A percentile compares a stretch with the other conserved stretches of the same genome.
phyloP scores from a whole-genome alignment of 1,140 invertebrate genomes.

The Whitmania pigra region DNA sequence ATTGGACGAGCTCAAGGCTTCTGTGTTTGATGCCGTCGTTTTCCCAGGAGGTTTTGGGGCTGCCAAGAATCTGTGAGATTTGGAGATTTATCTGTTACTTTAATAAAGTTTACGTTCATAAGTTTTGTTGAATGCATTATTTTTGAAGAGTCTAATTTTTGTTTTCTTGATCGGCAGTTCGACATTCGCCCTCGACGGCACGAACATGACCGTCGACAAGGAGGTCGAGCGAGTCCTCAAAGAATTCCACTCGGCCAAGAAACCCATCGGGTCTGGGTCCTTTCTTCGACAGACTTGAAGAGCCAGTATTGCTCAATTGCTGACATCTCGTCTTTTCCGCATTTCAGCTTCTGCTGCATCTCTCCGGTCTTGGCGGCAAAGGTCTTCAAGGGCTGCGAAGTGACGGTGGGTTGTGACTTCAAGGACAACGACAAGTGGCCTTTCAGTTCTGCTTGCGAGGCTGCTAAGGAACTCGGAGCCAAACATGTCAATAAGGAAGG shows the following conservation, averaged over 20 bases:
- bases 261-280: slow-evolving; percentile 46
- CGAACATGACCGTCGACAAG: slow-evolving; percentile 45
- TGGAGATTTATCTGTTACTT: slow-evolving; percentile 11
- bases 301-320: too few species aligned
- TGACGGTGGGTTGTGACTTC: slow-evolving; percentile 47
- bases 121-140: not conserved
- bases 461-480: slow-evolving; percentile 46
- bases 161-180: slow-evolving; percentile 40
- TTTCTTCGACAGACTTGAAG: not conserved
- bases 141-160: slow-evolving; percentile 17
- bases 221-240: slow-evolving; percentile 47
- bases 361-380: slow-evolving; percentile 49
- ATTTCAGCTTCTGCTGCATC: slow-evolving; percentile 47
- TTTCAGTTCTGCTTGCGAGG: slow-evolving; percentile 47
- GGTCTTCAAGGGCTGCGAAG: slow-evolving; percentile 44
- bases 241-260: slow-evolving; percentile 47
- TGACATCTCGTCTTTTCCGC: too few species aligned
- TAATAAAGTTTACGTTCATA: not conserved
- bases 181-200: slow-evolving; percentile 48
- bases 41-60: slow-evolving; percentile 54
- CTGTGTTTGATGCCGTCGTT: slow-evolving; percentile 45
- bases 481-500: slow-evolving; percentile 41
- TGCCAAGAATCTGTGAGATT: slow-evolving; percentile 51
- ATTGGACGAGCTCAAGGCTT: slow-evolving; percentile 42
- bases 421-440: slow-evolving; percentile 47